These are phyloP conservation scores for Centruroides vittatus DNA, from an alignment of 1,140 invertebrate species.

Conservation along the genomic window DNA sequence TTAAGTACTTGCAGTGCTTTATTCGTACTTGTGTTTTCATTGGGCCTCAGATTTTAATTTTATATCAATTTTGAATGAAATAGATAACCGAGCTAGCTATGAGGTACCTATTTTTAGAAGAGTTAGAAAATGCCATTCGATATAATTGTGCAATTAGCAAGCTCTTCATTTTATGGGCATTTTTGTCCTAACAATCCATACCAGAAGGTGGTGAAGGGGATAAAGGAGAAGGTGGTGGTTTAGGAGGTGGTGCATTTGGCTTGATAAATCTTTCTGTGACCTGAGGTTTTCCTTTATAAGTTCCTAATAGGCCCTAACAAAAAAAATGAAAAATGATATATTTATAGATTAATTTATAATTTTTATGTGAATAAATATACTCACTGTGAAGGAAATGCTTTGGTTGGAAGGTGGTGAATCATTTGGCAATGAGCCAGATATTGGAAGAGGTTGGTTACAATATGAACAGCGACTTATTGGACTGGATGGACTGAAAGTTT, in stretches of 20 bases:
- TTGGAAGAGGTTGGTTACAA: slow-evolving; percentile 45
- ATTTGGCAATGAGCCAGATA: slow-evolving; percentile 17
- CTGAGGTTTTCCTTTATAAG: slow-evolving; percentile 11
- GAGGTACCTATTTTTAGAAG: too few species aligned
- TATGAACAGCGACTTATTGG: slow-evolving; percentile 56
- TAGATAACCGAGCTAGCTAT: too few species aligned
- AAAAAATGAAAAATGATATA: slow-evolving; percentile 15
- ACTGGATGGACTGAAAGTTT: slow-evolving; percentile 38
- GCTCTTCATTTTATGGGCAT: too few species aligned
- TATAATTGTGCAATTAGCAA: too few species aligned
- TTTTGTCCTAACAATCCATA: too few species aligned
- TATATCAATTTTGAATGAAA: too few species aligned
- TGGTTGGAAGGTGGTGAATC: slow-evolving; percentile 18
- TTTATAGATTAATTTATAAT: background rate
- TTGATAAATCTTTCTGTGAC: slow-evolving; percentile 62
- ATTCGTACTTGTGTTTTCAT: too few species aligned
- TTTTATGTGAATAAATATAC: background rate
- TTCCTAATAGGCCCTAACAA: background rate
- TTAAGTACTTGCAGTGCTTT: too few species aligned
- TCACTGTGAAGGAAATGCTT: slow-evolving; percentile 20
- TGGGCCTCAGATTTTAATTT: too few species aligned
- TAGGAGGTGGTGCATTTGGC: slow-evolving; percentile 44
- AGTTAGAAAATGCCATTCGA: too few species aligned
- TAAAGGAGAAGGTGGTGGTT: background rate
- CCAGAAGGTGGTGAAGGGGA: too few species aligned